These are phyloP conservation scores for Hozukius guyotensis DNA, from an alignment of 2,797 vertebrate species.

Conservation along the genomic window DNA sequence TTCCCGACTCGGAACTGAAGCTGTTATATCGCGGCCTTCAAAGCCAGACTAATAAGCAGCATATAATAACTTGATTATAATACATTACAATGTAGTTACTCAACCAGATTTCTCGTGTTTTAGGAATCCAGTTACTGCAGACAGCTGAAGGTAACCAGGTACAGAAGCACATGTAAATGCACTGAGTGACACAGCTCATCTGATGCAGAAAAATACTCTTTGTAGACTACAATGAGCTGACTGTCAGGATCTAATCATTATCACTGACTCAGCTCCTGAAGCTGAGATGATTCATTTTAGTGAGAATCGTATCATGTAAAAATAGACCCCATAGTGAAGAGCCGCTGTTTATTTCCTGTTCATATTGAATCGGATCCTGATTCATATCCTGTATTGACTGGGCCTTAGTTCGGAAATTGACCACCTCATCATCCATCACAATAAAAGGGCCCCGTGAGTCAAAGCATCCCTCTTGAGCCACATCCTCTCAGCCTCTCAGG, in stretches of 20 bases:
- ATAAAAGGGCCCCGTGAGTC: constrained; percentile 68
- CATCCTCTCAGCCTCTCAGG: constrained; percentile 60
- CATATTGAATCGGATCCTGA: constrained; percentile 63
- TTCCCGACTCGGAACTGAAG: no score
- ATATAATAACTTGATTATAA: background rate
- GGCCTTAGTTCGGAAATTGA: constrained; percentile 49
- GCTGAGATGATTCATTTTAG: constrained; percentile 39
- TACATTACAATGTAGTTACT: no score
- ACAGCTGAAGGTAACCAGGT: background rate
- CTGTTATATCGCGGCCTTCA: no score
- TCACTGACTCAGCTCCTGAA: constrained; percentile 42
- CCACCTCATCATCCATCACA: constrained; percentile 61
- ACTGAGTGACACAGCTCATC: background rate
- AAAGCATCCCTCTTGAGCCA: constrained; percentile 60
- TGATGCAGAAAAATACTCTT: background rate
- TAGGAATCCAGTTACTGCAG: background rate
- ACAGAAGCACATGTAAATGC: constrained; percentile 1
- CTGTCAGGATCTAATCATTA: constrained; percentile 23
- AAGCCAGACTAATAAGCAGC: no score
- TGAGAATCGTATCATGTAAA: constrained; percentile 42
- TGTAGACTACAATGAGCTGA: background rate
- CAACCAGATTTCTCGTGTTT: background rate
- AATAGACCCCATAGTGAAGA: constrained; percentile 42
- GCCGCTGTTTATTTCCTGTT: constrained; percentile 42
- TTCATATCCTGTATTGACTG: constrained; percentile 73